A percentile compares a stretch with the other conserved stretches of the same genome.
These are phyloP conservation scores for Corbicula japonica DNA, from an alignment of 2,888 invertebrate species.

Conservation along the genomic window DNA sequence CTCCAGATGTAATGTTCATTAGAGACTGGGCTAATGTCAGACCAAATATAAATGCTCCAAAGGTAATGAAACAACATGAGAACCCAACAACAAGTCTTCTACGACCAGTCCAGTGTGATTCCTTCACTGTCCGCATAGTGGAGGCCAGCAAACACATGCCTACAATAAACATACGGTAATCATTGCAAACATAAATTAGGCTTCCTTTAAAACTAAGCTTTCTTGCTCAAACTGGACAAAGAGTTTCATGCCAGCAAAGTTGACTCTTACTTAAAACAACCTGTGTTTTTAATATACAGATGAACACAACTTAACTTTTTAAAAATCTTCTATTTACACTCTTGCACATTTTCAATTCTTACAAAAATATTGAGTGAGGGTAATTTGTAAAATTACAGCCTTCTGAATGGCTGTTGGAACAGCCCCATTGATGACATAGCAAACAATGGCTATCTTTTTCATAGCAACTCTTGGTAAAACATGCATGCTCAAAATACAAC, in stretches of 20 bases:
- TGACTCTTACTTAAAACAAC: background rate
- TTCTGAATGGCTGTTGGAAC: too few relatives aligned
- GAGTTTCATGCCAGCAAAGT: background rate
- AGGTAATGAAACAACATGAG: slow-evolving; percentile 78
- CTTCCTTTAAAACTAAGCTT: background rate
- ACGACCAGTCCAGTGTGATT: slow-evolving; percentile 59
- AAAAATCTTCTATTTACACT: background rate
- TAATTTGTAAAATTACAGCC: too few relatives aligned
- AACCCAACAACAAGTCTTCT: slow-evolving; percentile 68
- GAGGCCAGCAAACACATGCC: slow-evolving; percentile 84
- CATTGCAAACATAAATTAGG: slow-evolving; percentile 1
- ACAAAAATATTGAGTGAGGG: too few relatives aligned
- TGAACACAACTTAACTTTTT: background rate
- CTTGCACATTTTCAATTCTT: background rate
- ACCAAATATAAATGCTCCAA: slow-evolving; percentile 86
- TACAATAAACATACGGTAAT: too few relatives aligned
- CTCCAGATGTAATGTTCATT: slow-evolving; percentile 72
- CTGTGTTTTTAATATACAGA: too few relatives aligned
- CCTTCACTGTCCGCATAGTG: slow-evolving; percentile 67
- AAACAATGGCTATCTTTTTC: too few relatives aligned
- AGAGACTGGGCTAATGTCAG: slow-evolving; percentile 84
- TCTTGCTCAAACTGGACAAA: background rate
- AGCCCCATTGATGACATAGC: too few relatives aligned
- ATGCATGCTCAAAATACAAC: background rate
- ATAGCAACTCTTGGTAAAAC: too few relatives aligned